Conservation (phyloP, 2,113 vertebrate species). For the Sprattus sprattus region DNA sequence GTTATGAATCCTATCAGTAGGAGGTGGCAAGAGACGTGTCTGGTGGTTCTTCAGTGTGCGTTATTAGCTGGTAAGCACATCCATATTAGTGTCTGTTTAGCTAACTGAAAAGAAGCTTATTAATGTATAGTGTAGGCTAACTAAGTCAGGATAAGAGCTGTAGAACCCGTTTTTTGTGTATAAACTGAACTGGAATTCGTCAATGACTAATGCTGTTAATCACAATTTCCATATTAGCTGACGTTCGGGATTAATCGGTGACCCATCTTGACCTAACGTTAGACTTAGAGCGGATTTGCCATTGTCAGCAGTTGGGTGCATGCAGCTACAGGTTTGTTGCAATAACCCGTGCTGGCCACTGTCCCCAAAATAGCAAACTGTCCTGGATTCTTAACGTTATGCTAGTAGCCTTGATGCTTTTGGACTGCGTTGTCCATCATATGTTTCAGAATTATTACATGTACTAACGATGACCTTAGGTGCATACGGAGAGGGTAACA, state of each 20-base stretch:
- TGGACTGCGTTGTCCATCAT: neutral
- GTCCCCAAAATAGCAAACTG: neutral
- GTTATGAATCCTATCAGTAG: slow-evolving; percentile 4
- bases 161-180: neutral
- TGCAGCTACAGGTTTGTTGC: neutral
- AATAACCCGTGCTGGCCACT: neutral
- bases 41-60: neutral
- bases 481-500: neutral
- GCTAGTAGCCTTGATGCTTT: neutral
- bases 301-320: neutral
- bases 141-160: neutral
- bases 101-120: neutral
- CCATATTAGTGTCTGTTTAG: neutral
- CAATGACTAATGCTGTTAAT: neutral
- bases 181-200: neutral
- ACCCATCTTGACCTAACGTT: neutral
- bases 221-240: neutral
- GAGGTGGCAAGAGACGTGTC: neutral
- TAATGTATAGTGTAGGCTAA: neutral
- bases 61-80: neutral
- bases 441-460: neutral
- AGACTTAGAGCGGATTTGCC: slow-evolving; percentile 8
- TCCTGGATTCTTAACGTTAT: neutral
- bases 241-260: neutral
- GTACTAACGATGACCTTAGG: neutral